Evolutionary conservation across 2,888 invertebrate species (phyloP).

Genomic region (Platycheirus rosarum): DNA sequence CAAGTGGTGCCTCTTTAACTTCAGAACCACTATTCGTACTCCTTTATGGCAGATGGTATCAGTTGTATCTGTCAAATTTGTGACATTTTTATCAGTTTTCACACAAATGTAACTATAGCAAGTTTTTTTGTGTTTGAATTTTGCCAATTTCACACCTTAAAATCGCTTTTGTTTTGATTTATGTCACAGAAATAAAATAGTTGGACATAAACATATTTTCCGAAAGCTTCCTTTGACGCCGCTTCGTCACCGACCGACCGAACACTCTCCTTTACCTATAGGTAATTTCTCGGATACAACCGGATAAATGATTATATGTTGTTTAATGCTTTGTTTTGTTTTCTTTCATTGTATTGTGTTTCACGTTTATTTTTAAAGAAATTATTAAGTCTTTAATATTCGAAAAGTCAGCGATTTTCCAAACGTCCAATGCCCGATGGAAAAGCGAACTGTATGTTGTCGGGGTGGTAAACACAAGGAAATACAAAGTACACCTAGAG

Average conservation of each 20-base stretch:
- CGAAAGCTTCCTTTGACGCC: constrained; percentile 48
- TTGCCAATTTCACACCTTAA: constrained; percentile 33
- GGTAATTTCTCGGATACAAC: no score
- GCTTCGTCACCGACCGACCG: neutral
- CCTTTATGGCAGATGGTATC: constrained; percentile 47
- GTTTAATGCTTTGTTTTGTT: constrained; percentile 56
- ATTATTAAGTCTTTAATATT: constrained; percentile 23
- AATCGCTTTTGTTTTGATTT: constrained; percentile 69
- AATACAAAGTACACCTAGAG: constrained; percentile 58
- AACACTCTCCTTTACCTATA: constrained; percentile 21
- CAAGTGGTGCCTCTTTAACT: constrained; percentile 58
- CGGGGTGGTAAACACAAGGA: constrained; percentile 48
- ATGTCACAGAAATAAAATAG: constrained; percentile 64
- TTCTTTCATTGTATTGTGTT: constrained; percentile 46
- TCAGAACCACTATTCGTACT: constrained; percentile 31
- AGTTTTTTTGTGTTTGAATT: constrained; percentile 10
- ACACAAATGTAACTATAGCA: constrained; percentile 6
- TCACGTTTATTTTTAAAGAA: constrained; percentile 39
- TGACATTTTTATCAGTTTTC: constrained; percentile 50
- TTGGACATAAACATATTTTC: constrained; percentile 50
- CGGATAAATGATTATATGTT: constrained; percentile 38
- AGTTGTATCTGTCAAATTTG: constrained; percentile 54
- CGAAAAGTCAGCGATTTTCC: constrained; percentile 53
- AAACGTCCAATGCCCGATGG: constrained; percentile 12
- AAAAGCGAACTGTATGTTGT: constrained; percentile 20